A percentile compares a stretch with the other conserved stretches of the same genome.
phyloP scores from a whole-genome alignment of 2,113 vertebrate genomes.

The Nannobrachium achirus region DNA sequence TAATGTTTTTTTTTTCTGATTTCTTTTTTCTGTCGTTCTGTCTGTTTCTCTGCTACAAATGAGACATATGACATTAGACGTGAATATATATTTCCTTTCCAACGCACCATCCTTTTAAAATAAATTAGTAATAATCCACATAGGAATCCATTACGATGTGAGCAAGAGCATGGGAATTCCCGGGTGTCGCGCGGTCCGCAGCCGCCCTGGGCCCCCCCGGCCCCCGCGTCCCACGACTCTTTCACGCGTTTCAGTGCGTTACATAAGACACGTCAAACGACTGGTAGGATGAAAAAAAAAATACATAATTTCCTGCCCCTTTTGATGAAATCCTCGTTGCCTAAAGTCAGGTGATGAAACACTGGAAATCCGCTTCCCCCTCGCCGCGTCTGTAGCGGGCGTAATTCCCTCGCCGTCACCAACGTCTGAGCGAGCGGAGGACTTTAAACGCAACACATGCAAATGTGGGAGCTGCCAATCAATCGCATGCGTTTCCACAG shows the following conservation, averaged over 20 bases:
- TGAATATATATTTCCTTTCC: too few relatives aligned
- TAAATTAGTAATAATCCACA: conserved; percentile 60
- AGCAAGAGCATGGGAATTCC: conserved; percentile 43
- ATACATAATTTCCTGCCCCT: not conserved
- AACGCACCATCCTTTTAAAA: conserved; percentile 33
- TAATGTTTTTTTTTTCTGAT: not conserved
- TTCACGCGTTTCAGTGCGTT: conserved; percentile 22
- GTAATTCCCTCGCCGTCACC: conserved; percentile 30
- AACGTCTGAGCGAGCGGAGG: conserved; percentile 21
- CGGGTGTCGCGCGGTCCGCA: conserved; percentile 22
- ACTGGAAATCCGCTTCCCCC: conserved; percentile 18
- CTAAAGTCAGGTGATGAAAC: conserved; percentile 38
- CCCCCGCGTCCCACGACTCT: too few relatives aligned
- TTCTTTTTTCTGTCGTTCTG: too few relatives aligned
- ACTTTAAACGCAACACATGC: conserved; percentile 55
- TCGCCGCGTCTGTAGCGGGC: conserved; percentile 3
- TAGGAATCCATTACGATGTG: conserved; percentile 41
- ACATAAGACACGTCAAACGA: conserved; percentile 32
- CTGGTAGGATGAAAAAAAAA: not conserved
- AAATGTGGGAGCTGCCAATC: conserved; percentile 53
- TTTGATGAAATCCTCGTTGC: conserved; percentile 23
- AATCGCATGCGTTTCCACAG: conserved; percentile 23
- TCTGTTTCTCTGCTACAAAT: too few relatives aligned
- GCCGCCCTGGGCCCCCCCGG: not conserved
- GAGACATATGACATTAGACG: too few relatives aligned